Conservation (phyloP, 2,888 invertebrate genomes). For the Himalopsyche anomala region DNA sequence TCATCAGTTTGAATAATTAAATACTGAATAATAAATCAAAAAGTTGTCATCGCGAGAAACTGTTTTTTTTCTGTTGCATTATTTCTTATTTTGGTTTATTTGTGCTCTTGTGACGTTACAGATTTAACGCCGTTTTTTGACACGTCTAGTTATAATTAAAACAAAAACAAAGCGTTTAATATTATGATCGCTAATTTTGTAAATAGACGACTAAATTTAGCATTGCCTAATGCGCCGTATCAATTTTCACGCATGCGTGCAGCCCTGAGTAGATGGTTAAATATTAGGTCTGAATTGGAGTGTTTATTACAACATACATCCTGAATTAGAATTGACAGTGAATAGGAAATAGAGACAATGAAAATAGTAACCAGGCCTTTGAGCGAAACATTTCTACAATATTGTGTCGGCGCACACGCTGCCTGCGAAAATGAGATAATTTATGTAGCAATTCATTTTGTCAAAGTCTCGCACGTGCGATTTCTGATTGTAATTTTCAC, state of each 20-base stretch:
- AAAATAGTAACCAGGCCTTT: slow-evolving; percentile 20
- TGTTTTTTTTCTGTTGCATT: no score
- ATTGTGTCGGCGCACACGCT: background rate
- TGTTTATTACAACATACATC: slow-evolving; percentile 35
- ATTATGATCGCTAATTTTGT: slow-evolving; percentile 9
- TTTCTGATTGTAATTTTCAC: slow-evolving; percentile 25
- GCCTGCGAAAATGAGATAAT: slow-evolving; percentile 33
- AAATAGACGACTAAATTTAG: background rate
- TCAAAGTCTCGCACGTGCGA: slow-evolving; percentile 12
- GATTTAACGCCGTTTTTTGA: background rate
- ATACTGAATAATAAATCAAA: no score
- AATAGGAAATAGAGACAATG: slow-evolving; percentile 41
- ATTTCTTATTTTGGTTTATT: no score
- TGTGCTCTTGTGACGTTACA: background rate
- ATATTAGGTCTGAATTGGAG: slow-evolving; percentile 32
- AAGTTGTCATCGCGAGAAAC: no score
- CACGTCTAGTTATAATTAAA: background rate
- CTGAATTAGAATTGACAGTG: slow-evolving; percentile 39
- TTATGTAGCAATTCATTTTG: slow-evolving; percentile 27
- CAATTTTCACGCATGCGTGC: slow-evolving; percentile 37
- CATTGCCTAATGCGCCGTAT: slow-evolving; percentile 7
- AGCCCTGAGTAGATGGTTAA: background rate
- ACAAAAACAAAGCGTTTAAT: background rate
- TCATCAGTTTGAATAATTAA: no score
- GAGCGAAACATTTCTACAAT: slow-evolving; percentile 17